These are phyloP conservation scores for Eriosoma lanigerum DNA, from an alignment of 1,140 invertebrate genomes.

Conservation along the genomic window DNA sequence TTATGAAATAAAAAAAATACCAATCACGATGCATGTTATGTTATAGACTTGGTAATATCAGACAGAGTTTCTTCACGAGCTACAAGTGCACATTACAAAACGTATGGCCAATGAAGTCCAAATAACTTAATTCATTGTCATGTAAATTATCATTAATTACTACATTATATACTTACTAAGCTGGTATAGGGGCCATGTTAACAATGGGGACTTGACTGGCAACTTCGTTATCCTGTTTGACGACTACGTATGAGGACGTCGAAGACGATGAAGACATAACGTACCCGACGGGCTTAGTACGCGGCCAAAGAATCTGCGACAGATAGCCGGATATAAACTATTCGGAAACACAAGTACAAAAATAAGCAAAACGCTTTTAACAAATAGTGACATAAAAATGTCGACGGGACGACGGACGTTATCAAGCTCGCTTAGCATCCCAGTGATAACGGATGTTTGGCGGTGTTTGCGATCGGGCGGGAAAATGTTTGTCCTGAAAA, in stretches of 20 bases:
- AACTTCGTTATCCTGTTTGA: slow-evolving; percentile 29
- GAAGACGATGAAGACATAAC: slow-evolving; percentile 47
- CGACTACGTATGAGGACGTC: slow-evolving; percentile 29
- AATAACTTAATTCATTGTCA: background rate
- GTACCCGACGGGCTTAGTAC: background rate
- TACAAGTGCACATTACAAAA: background rate
- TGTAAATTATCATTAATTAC: background rate
- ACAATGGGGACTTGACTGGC: slow-evolving; percentile 13
- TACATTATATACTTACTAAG: slow-evolving; percentile 20
- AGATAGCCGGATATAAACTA: background rate
- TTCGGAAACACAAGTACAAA: background rate
- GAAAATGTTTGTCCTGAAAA: background rate
- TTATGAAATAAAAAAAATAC: no score
- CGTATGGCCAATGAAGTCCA: background rate
- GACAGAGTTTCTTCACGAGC: no score
- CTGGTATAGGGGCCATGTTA: slow-evolving; percentile 45
- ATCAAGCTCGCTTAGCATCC: slow-evolving; percentile 44
- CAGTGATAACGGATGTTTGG: slow-evolving; percentile 49
- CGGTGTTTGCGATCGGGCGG: slow-evolving; percentile 42
- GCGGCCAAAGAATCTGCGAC: background rate
- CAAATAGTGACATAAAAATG: slow-evolving; percentile 39
- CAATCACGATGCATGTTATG: no score
- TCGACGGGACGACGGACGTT: slow-evolving; percentile 37
- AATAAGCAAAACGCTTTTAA: slow-evolving; percentile 7
- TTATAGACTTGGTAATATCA: no score